Evolutionary conservation across 2,113 vertebrate genomes (phyloP).

Genomic region (Formicarius rufipectus): DNA sequence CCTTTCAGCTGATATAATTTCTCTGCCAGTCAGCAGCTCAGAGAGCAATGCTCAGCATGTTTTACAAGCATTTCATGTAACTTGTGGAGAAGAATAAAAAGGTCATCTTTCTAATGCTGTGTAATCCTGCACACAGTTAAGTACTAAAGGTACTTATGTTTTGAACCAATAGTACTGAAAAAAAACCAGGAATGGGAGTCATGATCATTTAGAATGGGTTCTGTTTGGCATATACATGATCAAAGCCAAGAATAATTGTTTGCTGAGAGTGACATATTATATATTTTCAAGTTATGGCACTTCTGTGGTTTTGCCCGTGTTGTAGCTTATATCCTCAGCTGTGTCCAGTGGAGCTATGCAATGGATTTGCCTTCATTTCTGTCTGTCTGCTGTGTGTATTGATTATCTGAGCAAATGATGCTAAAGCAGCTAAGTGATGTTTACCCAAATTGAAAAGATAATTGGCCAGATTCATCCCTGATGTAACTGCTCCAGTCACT

Average conservation of each 20-base stretch:
- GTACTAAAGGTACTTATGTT: not conserved
- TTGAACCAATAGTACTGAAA: not conserved
- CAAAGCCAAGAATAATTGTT: not conserved
- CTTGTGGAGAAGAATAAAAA: not conserved
- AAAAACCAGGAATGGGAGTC: not conserved
- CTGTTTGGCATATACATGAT: not conserved
- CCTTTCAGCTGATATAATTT: conserved; percentile 52
- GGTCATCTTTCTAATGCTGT: conserved; percentile 29
- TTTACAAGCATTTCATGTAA: conserved; percentile 53
- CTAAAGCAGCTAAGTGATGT: not conserved
- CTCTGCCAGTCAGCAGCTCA: conserved; percentile 33
- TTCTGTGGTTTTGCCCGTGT: not conserved
- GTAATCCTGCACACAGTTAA: not conserved
- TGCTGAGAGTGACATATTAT: not conserved
- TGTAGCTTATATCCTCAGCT: not conserved
- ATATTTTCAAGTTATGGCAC: not conserved
- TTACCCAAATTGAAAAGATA: conserved; percentile 2
- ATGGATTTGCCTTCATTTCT: not conserved
- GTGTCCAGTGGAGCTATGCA: not conserved
- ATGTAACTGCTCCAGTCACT: not conserved
- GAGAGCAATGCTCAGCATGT: conserved; percentile 25
- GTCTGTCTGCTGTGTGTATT: not conserved
- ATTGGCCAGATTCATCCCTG: not conserved
- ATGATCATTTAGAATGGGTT: not conserved
- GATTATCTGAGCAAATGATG: not conserved